These are phyloP conservation scores for Crocallis elinguaria DNA, from an alignment of 2,888 invertebrate species.

Conservation along the genomic window DNA sequence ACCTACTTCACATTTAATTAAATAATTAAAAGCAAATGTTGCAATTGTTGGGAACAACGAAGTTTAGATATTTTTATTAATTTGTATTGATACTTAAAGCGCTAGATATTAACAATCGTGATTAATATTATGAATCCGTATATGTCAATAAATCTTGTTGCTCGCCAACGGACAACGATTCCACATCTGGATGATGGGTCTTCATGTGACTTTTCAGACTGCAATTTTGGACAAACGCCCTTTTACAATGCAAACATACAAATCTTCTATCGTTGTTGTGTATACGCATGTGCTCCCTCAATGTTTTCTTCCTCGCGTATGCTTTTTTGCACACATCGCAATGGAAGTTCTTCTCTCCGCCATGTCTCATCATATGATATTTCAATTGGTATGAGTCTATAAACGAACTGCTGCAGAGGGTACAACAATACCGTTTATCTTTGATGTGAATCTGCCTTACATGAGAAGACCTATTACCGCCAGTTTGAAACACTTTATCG, in stretches of 20 bases:
- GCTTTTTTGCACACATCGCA: conserved; percentile 60
- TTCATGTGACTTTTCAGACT: conserved; percentile 22
- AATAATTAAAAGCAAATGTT: no score
- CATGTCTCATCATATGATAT: conserved; percentile 53
- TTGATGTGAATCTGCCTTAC: neutral
- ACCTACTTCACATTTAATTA: no score
- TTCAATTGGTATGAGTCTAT: neutral
- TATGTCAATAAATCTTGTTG: neutral
- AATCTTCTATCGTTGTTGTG: conserved; percentile 40
- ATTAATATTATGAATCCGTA: no score
- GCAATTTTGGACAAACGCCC: conserved; percentile 39
- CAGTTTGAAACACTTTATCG: conserved; percentile 10
- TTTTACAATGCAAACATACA: conserved; percentile 33
- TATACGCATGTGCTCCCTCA: conserved; percentile 45
- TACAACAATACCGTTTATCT: neutral
- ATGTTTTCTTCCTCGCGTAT: conserved; percentile 39
- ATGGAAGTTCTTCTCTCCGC: conserved; percentile 53
- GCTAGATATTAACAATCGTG: no score
- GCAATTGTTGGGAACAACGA: no score
- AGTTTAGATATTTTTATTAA: no score
- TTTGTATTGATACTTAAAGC: no score
- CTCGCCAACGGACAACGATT: neutral
- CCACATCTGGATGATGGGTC: conserved; percentile 31
- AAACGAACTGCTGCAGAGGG: conserved; percentile 1
- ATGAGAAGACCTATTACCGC: neutral